These are phyloP conservation scores for Artemisiospiza belli DNA, from an alignment of 2,113 vertebrate species.

Conservation along the genomic window DNA sequence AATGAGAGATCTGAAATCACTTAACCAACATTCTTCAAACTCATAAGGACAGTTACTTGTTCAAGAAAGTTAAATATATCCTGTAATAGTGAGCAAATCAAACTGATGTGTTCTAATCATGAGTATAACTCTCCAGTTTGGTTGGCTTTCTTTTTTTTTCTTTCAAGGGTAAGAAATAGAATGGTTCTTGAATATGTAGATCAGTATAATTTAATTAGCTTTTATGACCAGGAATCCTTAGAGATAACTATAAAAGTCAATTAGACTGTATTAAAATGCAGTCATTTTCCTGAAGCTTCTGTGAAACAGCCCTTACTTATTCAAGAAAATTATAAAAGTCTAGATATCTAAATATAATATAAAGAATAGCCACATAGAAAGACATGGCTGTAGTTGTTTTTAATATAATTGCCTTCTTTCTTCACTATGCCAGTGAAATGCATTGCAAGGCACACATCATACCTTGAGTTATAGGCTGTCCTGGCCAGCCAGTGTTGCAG, in stretches of 20 bases:
- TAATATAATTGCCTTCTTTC: background rate
- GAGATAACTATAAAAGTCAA: slow-evolving; percentile 72
- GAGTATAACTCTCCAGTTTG: background rate
- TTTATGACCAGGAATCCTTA: slow-evolving; percentile 72
- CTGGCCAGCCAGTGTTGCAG: background rate
- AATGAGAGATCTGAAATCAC: background rate
- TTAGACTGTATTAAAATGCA: slow-evolving; percentile 74
- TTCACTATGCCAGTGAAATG: background rate
- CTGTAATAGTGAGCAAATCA: background rate
- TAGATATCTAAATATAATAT: slow-evolving; percentile 1
- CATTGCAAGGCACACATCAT: background rate
- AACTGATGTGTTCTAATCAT: background rate
- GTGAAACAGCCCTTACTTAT: slow-evolving; percentile 31
- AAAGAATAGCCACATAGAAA: background rate
- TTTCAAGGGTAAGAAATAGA: slow-evolving; percentile 39
- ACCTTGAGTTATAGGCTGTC: background rate
- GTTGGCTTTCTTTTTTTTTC: background rate
- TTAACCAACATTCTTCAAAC: background rate
- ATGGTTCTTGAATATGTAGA: slow-evolving; percentile 73
- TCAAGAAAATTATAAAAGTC: background rate
- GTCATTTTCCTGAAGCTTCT: slow-evolving; percentile 59
- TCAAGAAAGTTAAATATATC: slow-evolving; percentile 4
- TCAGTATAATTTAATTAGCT: slow-evolving; percentile 78
- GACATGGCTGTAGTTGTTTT: background rate
- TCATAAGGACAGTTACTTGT: background rate